phyloP scores from a whole-genome alignment of 2,888 invertebrate species.

The Bellardia bayeri region DNA sequence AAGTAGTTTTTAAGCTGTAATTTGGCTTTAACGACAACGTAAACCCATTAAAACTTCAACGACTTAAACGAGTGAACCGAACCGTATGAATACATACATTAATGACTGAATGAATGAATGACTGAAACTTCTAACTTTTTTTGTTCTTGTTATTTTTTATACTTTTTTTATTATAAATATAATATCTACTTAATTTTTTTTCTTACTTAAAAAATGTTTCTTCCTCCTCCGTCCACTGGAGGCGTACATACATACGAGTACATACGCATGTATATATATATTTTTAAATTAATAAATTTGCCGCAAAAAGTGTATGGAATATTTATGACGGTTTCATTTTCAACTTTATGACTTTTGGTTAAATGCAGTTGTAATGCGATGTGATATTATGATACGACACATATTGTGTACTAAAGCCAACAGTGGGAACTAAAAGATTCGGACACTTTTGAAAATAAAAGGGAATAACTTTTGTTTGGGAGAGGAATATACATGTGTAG shows the following conservation, averaged over 20 bases:
- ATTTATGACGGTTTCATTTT: constrained; percentile 58
- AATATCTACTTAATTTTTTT: not conserved
- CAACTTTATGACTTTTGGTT: constrained; percentile 61
- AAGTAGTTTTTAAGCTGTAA: not conserved
- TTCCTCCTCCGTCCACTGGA: not conserved
- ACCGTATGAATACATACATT: not conserved
- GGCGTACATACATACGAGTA: not conserved
- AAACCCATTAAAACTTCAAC: constrained; percentile 16
- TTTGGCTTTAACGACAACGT: constrained; percentile 20
- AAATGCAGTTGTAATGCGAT: constrained; percentile 39
- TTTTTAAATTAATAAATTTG: constrained; percentile 54
- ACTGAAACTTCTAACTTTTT: constrained; percentile 13
- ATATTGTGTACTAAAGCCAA: not conserved
- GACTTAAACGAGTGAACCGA: constrained; percentile 9
- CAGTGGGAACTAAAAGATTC: not conserved
- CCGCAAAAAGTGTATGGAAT: constrained; percentile 40
- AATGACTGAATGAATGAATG: constrained; percentile 29
- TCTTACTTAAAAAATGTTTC: not conserved
- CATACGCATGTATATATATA: not conserved
- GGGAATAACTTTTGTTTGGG: not conserved
- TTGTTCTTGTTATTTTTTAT: not conserved
- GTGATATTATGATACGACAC: not conserved
- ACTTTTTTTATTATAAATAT: not conserved
- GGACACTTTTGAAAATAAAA: not conserved
- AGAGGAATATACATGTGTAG: too few species aligned